These are phyloP conservation scores for Hyperopisus bebe DNA, from an alignment of 2,113 vertebrate species.

Conservation along the genomic window DNA sequence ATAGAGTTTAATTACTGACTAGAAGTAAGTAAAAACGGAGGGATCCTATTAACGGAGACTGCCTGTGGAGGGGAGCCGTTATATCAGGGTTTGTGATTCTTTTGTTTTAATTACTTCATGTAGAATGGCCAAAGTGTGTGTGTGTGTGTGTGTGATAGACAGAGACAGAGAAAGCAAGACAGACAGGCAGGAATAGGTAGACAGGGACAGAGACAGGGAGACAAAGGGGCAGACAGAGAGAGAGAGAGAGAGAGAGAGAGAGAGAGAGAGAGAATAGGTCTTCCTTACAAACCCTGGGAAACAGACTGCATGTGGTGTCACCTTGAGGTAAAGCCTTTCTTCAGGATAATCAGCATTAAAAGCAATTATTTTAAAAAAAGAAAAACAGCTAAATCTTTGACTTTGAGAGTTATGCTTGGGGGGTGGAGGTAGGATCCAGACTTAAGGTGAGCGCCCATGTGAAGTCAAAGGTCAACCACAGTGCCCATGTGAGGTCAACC, in stretches of 20 bases:
- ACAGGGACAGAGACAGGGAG: background rate
- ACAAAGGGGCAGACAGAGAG: background rate
- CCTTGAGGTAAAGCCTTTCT: background rate
- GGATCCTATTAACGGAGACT: background rate
- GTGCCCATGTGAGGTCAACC: conserved; percentile 12
- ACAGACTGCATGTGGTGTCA: background rate
- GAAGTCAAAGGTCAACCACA: background rate
- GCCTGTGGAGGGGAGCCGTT: background rate
- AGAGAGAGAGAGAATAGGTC: background rate
- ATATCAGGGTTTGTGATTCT: conserved; percentile 9
- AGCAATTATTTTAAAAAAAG: background rate
- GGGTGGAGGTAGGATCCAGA: background rate
- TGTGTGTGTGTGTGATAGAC: background rate
- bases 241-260: background rate
- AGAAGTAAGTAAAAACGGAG: background rate
- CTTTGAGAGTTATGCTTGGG: background rate
- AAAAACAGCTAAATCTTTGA: background rate
- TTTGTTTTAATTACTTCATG: background rate
- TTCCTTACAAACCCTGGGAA: background rate
- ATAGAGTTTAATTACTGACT: background rate
- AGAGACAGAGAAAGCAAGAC: background rate
- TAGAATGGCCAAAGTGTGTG: background rate
- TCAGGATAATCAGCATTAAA: background rate
- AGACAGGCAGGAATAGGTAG: background rate
- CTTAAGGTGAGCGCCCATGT: background rate